Evolutionary conservation across 2,888 invertebrate genomes (phyloP), one percentile per base, ranked within the genome.

Genomic region (Bimastos eiseni): DNA sequence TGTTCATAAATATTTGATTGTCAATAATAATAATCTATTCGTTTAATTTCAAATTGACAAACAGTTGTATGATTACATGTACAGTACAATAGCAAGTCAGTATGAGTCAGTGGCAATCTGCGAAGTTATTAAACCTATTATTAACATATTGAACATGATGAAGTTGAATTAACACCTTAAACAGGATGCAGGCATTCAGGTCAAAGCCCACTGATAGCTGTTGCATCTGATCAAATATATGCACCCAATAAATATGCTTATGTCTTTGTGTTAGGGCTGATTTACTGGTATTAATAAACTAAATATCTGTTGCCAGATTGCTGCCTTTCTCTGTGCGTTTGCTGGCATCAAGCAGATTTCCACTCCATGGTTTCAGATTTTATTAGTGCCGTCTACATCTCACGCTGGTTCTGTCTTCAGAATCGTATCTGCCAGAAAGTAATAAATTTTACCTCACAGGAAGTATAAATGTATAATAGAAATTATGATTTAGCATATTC

Each of bases 331-430:
- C 21, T 49, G 49, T 24, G 4, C 24, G 6, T 49, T 49, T 49
- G 49, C 49, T 49, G 49, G 49, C 21, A 24, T 21, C 70, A n/a
- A 70, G 8, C n/a, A 8, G n/a, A n/a, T n/a, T 70, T n/a, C 70
- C 70, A 49, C 1, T 49, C 49, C 24, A 49, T 70, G 70, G 70
- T 11, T 30, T 70, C 70, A 70, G 70, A 8, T 17, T 70, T 70
- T n/a, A 70, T 70, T n/a, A 70, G 70, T 70, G 6, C 89, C 95
- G 95, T 19, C 96, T 95, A 70, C 94, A 94, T 89, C 96, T 93
- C 93, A 95, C 94, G 92, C 70, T 70, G 70, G 70, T 70, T n/a
- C 70, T 49, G 49, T 49, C 70, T 70, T 70, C 70, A 70, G 8
- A 70, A 70, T 70, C n/a, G 6, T 13, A n/a, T 70, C n/a, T n/a